phyloP scores from a whole-genome alignment of 1,140 invertebrate species.

The Psilanteris sp. region DNA sequence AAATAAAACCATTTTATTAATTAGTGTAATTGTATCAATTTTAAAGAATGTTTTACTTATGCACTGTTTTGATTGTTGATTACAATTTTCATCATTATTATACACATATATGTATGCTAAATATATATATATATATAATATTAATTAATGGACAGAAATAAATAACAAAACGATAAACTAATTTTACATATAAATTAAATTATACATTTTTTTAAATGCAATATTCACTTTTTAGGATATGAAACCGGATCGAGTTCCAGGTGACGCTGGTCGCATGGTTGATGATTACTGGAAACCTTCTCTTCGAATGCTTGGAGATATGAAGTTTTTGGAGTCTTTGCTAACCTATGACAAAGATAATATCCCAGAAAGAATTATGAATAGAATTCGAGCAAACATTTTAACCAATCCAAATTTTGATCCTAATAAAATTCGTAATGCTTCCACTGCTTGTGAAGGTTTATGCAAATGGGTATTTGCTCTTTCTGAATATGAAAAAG shows the following conservation, averaged over 20 bases:
- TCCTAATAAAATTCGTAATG: constrained; percentile 91
- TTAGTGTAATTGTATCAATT: neutral
- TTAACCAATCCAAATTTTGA: constrained; percentile 93
- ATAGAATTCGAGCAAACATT: constrained; percentile 88
- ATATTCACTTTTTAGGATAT: constrained; percentile 82
- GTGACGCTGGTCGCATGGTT: constrained; percentile 83
- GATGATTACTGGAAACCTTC: constrained; percentile 97
- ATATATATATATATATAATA: too few relatives aligned
- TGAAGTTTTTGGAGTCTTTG: constrained; percentile 91
- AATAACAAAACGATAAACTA: too few relatives aligned
- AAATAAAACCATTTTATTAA: too few relatives aligned
- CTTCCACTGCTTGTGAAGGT: constrained; percentile 88
- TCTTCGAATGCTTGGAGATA: constrained; percentile 93
- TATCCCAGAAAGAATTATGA: constrained; percentile 89
- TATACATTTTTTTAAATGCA: too few relatives aligned
- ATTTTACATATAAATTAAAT: too few relatives aligned
- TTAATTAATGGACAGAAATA: too few relatives aligned
- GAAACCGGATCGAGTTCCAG: constrained; percentile 91
- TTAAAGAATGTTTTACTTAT: neutral
- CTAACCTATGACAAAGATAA: constrained; percentile 95
- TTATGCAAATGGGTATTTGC: constrained; percentile 95
- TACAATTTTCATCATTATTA: too few relatives aligned
- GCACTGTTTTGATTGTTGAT: too few relatives aligned
- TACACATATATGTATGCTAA: too few relatives aligned
- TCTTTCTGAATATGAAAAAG: constrained; percentile 94